Evolutionary conservation across 2,888 invertebrate species (phyloP).

Genomic region (Synanthedon tipuliformis): DNA sequence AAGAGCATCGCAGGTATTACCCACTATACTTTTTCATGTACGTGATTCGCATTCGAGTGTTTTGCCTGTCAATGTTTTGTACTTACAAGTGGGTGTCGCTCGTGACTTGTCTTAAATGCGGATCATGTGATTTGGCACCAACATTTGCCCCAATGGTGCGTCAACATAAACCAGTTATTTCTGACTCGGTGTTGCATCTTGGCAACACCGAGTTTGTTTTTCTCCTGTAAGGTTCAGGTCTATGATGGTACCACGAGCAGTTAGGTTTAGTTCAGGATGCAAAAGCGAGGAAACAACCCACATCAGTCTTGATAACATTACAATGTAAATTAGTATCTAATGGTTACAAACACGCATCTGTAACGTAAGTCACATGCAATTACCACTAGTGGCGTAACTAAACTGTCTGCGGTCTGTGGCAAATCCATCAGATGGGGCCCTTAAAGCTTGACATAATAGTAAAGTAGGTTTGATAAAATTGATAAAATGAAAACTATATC

Average conservation of each 20-base stretch:
- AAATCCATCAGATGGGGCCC: too few relatives aligned
- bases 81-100: constrained; percentile 39
- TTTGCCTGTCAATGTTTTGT: constrained; percentile 4
- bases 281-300: too few relatives aligned
- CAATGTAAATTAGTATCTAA: too few relatives aligned
- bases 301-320: too few relatives aligned
- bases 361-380: too few relatives aligned
- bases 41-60: constrained; percentile 1
- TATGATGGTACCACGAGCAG: constrained; percentile 8
- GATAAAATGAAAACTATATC: too few relatives aligned
- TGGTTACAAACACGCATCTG: too few relatives aligned
- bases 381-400: too few relatives aligned
- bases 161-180: constrained; percentile 50
- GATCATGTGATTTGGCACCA: constrained; percentile 63
- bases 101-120: constrained; percentile 57
- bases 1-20: not conserved
- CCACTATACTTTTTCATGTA: not conserved
- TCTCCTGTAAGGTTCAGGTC: constrained; percentile 13
- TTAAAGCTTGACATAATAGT: too few relatives aligned
- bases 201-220: constrained; percentile 37
- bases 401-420: too few relatives aligned
- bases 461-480: too few relatives aligned
- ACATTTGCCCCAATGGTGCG: constrained; percentile 41
- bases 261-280: not conserved
- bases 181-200: constrained; percentile 35